phyloP scores from a whole-genome alignment of 2,797 vertebrate genomes.

The Ibycter americanus region DNA sequence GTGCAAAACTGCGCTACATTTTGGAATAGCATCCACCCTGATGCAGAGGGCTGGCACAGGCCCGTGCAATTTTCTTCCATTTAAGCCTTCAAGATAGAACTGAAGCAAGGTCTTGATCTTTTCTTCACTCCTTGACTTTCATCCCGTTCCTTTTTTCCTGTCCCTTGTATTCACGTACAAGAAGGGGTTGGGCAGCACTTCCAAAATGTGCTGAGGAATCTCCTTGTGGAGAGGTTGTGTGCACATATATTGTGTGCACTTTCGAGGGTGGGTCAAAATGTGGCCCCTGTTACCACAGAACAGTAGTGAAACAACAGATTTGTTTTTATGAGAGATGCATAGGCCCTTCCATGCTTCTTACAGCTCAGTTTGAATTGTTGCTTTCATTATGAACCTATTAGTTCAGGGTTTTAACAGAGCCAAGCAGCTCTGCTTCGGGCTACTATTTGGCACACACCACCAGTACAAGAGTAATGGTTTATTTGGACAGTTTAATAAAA shows the following conservation, averaged over 20 bases:
- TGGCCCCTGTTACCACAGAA: background rate
- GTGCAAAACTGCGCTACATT: background rate
- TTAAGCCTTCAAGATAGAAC: background rate
- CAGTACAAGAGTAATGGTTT: background rate
- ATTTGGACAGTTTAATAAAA: background rate
- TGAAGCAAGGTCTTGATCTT: background rate
- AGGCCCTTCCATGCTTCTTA: background rate
- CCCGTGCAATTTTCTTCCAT: background rate
- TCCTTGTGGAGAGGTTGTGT: fast-evolving
- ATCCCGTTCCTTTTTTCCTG: background rate
- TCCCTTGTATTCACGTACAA: background rate
- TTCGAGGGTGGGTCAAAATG: background rate
- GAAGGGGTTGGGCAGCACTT: background rate
- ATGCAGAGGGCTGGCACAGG: background rate
- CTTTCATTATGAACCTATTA: conserved; percentile 2
- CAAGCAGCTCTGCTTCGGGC: background rate
- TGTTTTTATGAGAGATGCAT: background rate
- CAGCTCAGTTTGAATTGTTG: background rate
- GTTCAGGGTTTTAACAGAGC: background rate
- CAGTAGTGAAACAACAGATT: background rate
- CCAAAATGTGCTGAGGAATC: background rate
- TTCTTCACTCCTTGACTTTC: background rate
- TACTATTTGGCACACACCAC: background rate
- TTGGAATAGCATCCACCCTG: background rate
- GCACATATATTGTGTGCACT: fast-evolving